Conservation (phyloP, 2,888 invertebrate species). For the Hetaerina titia region DNA sequence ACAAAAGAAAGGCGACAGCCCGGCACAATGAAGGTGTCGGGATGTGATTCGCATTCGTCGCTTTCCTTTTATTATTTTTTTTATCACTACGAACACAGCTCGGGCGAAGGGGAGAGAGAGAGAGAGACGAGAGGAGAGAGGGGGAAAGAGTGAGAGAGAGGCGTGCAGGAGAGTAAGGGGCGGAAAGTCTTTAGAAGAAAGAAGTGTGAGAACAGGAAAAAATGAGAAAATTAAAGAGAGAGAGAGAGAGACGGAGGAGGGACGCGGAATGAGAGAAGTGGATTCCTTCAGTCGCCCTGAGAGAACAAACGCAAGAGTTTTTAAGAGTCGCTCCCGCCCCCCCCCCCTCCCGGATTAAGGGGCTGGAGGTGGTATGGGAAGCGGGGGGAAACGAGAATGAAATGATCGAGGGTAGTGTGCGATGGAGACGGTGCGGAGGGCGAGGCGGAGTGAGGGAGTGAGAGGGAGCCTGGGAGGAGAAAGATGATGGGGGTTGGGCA, state of each 20-base stretch:
- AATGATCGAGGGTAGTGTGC: slow-evolving; percentile 30
- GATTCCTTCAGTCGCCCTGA: neutral
- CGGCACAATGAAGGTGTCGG: slow-evolving; percentile 56
- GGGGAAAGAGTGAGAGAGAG: too few species aligned
- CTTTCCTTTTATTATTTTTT: neutral
- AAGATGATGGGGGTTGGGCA: too few species aligned
- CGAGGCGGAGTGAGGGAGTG: slow-evolving; percentile 68
- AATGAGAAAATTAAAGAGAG: slow-evolving; percentile 58
- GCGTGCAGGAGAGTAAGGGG: slow-evolving; percentile 72
- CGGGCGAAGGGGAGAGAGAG: neutral
- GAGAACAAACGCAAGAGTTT: neutral
- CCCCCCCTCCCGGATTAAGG: too few species aligned
- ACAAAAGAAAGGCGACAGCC: slow-evolving; percentile 44
- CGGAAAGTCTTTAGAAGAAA: slow-evolving; percentile 74
- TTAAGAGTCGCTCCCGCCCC: too few species aligned
- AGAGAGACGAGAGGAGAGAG: neutral
- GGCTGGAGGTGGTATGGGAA: too few species aligned
- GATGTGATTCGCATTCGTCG: slow-evolving; percentile 13
- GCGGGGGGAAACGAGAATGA: slow-evolving; percentile 67
- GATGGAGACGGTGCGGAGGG: slow-evolving; percentile 72
- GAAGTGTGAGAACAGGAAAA: slow-evolving; percentile 44
- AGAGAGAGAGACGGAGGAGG: slow-evolving; percentile 68
- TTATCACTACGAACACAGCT: too few species aligned
- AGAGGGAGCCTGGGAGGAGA: slow-evolving; percentile 68
- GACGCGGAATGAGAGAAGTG: neutral